Evolutionary conservation across 2,113 vertebrate genomes (phyloP), one percentile per base, ranked within the genome.

Genomic region (Pterocles burchelli): DNA sequence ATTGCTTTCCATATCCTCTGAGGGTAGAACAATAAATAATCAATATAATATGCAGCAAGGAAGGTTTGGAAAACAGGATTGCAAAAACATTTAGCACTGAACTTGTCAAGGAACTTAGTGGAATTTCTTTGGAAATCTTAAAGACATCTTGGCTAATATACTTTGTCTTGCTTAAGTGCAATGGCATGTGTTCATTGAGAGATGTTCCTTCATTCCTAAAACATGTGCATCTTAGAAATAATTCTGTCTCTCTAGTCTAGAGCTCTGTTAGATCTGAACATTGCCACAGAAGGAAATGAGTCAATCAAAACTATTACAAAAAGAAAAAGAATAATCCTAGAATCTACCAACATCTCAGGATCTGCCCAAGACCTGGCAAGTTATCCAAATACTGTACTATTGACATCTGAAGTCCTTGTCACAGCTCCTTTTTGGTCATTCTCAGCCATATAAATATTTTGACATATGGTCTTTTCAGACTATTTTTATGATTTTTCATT

Each of bases 401-500:
- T 51, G 18, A 52, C 25, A 48, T 38, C 16, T 61, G 26, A 52
- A 72, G 10, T n/a, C 13, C 8, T 51, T n/a, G 7, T 49, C 33
- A 81, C 13, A 43, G 7, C 2, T 68, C 49, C 19, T 73, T 77
- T 49, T 46, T 59, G 28, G 13, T n/a, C 12, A 2, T 33, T 84
- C 31, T 76, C 0, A 1, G 10, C 10, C 17, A 55, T 12, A 73
- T 0, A 0, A 10, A 21, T 43, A 22, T 45, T 80, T 84, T 70
- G 12, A 43, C 59, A 41, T 14, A 54, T 58, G 7, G 1, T 17
- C 3, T 76, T 70, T 76, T 51, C 49, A 48, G 14, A 36, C 33
- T 70, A 34, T 38, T 70, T 78, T 33, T 49, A 61, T 4, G 3
- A 8, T 51, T 73, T 63, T 85, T 68, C 8, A 1, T 16, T 51